phyloP scores from a whole-genome alignment of 2,797 vertebrate species.

The Anguilla anguilla region DNA sequence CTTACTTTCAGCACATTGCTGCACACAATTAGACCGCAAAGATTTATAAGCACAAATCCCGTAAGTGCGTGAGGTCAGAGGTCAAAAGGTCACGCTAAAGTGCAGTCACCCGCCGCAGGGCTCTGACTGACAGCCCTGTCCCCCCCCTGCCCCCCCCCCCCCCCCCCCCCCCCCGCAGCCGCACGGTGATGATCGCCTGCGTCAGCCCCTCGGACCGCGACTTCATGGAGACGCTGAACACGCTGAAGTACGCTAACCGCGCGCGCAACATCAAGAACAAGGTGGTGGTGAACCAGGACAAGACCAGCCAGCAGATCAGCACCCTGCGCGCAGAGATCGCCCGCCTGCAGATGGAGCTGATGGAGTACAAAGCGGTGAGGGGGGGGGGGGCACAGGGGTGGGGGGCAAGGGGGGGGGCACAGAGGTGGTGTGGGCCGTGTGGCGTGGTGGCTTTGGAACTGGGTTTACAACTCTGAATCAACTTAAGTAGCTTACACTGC shows the following conservation, averaged over 20 bases:
- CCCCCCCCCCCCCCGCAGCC: constrained; percentile 63
- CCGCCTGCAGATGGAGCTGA: constrained; percentile 90
- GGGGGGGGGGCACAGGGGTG: background rate
- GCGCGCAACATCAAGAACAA: constrained; percentile 99
- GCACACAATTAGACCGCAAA: background rate
- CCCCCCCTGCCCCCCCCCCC: background rate
- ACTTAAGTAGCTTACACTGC: background rate
- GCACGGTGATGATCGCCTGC: constrained; percentile 95
- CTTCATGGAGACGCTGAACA: constrained; percentile 98
- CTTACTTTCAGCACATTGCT: background rate
- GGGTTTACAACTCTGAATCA: background rate
- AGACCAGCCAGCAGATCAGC: constrained; percentile 95
- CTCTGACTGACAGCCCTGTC: background rate
- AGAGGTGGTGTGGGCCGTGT: too few relatives aligned
- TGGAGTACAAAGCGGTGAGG: constrained; percentile 96
- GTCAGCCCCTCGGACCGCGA: constrained; percentile 96
- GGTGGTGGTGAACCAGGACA: constrained; percentile 96
- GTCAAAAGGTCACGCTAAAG: background rate
- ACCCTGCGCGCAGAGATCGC: constrained; percentile 90
- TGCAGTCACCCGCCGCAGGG: background rate
- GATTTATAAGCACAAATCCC: background rate
- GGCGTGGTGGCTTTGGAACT: background rate
- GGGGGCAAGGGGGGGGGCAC: too few relatives aligned
- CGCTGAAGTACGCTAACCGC: constrained; percentile 93
- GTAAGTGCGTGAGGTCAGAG: background rate